Evolutionary conservation across 2,113 vertebrate species (phyloP).

Genomic region (Sinocyclocheilus rhinocerous): DNA sequence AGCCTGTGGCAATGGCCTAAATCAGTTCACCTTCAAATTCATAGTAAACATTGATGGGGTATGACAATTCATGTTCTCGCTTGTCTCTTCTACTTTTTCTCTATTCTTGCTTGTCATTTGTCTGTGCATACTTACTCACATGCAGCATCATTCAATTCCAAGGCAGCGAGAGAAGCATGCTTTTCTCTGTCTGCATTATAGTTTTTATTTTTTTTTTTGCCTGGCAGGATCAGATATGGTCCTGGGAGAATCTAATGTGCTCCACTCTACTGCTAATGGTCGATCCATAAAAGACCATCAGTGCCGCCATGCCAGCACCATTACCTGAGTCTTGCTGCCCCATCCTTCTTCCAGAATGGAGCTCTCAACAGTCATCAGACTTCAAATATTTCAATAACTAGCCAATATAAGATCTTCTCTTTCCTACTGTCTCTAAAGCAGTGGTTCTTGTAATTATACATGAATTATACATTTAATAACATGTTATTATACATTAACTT

Average conservation of each 20-base stretch:
- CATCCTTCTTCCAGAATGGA: not conserved
- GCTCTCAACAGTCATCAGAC: not conserved
- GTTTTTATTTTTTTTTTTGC: not conserved
- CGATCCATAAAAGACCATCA: conserved; percentile 45
- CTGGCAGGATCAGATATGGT: conserved; percentile 22
- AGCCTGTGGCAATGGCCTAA: not conserved
- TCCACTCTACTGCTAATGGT: conserved; percentile 45
- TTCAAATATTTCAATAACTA: conserved; percentile 21
- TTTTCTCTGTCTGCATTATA: conserved; percentile 3
- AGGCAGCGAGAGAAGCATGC: not conserved
- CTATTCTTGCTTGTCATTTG: conserved; percentile 18
- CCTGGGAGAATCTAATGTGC: conserved; percentile 37
- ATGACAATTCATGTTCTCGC: conserved; percentile 33
- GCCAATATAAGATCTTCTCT: not conserved
- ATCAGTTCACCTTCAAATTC: conserved; percentile 47
- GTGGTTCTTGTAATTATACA: too few species aligned
- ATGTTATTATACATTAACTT: too few species aligned
- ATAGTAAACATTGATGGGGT: conserved; percentile 37
- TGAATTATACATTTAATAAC: too few species aligned
- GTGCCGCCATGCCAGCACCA: not conserved
- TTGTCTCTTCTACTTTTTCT: not conserved
- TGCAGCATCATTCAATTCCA: conserved; percentile 13
- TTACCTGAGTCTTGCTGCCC: not conserved
- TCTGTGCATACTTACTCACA: not conserved
- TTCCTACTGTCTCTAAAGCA: not conserved